phyloP scores from a whole-genome alignment of 2,797 vertebrate genomes.

The Heterohyrax brucei region DNA sequence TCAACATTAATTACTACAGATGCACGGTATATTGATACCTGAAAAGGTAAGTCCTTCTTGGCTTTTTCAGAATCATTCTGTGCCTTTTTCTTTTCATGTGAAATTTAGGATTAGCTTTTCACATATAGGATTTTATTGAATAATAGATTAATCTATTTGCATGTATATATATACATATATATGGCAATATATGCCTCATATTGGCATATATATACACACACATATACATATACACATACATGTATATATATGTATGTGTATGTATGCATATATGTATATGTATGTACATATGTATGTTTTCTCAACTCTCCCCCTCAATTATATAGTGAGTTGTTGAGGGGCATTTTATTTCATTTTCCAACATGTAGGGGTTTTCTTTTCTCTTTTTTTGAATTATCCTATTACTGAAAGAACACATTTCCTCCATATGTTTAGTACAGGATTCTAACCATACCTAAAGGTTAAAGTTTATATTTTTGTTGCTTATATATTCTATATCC shows the following conservation, averaged over 20 bases:
- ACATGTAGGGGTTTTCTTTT: not conserved
- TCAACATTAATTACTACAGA: not conserved
- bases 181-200: not conserved
- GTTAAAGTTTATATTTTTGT: not conserved
- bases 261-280: too few relatives aligned
- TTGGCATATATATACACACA: not conserved
- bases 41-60: not conserved
- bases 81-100: not conserved
- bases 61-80: slow-evolving; percentile 29
- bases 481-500: not conserved
- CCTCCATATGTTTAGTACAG: not conserved
- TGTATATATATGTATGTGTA: not conserved
- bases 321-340: not conserved
- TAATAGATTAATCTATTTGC: not conserved
- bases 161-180: not conserved
- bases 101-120: not conserved
- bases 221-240: too few relatives aligned
- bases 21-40: not conserved
- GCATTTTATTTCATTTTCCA: not conserved
- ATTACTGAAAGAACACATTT: not conserved
- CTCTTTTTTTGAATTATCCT: not conserved
- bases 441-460: not conserved
- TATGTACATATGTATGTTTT: not conserved
- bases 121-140: not conserved
- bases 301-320: not conserved